These are phyloP conservation scores for Pelodiscus sinensis DNA, from an alignment of 2,113 vertebrate genomes.

Conservation along the genomic window DNA sequence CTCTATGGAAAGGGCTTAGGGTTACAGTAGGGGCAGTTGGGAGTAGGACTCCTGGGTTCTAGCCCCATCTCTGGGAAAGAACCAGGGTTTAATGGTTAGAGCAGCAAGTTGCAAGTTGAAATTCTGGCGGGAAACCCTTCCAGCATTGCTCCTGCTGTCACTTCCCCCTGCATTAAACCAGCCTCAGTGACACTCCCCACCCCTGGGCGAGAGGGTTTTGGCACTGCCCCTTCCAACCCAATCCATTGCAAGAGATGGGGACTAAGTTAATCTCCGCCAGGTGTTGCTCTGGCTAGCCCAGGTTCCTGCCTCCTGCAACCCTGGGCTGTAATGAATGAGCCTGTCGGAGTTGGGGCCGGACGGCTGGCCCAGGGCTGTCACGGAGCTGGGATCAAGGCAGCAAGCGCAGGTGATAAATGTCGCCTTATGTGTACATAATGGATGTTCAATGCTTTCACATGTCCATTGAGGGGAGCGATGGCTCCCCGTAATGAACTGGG, in stretches of 20 bases:
- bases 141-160: neutral
- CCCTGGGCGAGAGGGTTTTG: neutral
- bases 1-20: neutral
- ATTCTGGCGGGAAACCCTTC: neutral
- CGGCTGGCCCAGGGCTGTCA: neutral
- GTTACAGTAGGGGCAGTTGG: neutral
- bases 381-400: neutral
- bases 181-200: neutral
- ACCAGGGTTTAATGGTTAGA: neutral
- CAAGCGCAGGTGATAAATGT: neutral
- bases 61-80: too few species aligned
- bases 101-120: neutral
- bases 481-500: slow-evolving; percentile 63
- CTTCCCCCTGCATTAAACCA: neutral
- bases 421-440: slow-evolving; percentile 55
- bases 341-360: neutral
- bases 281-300: neutral
- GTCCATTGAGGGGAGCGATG: slow-evolving; percentile 63
- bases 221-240: neutral
- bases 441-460: slow-evolving; percentile 70
- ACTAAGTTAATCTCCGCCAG: neutral
- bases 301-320: neutral
- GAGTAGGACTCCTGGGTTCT: neutral
- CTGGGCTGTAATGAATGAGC: neutral
- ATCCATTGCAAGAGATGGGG: neutral